Evolutionary conservation across 2,797 vertebrate genomes (phyloP).

Genomic region (Mionectes olivaceus): DNA sequence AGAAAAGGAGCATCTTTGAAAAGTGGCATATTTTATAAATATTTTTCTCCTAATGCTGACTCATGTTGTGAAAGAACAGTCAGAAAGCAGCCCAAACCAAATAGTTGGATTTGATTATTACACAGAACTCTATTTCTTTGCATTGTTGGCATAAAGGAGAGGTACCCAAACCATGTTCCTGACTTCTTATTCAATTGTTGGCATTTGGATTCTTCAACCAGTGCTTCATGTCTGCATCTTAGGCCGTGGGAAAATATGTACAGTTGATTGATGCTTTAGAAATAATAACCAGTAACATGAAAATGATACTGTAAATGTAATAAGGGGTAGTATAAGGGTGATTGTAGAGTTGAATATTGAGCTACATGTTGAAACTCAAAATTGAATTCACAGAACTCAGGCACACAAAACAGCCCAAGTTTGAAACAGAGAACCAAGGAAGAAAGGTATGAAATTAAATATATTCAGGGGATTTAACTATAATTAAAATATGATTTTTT

Average conservation of each 20-base stretch:
- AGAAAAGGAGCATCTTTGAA: neutral
- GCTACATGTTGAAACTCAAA: constrained; percentile 22
- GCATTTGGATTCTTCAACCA: neutral
- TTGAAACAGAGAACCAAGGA: constrained; percentile 26
- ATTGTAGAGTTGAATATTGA: neutral
- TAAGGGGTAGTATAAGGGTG: neutral
- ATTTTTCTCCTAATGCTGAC: neutral
- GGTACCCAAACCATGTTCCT: neutral
- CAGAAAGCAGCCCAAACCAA: neutral
- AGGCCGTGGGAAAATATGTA: neutral
- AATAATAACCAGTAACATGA: neutral
- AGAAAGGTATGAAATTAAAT: constrained; percentile 38
- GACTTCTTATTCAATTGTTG: neutral
- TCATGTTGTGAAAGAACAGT: neutral
- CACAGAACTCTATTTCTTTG: neutral
- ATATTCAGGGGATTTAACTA: neutral
- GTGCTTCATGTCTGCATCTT: neutral
- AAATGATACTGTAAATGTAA: neutral
- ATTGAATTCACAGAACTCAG: constrained; percentile 14
- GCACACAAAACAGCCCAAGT: constrained; percentile 6
- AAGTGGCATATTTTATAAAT: neutral
- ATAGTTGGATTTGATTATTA: neutral
- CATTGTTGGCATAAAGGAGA: neutral
- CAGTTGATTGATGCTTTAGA: neutral
- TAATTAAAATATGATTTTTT: neutral